Base-by-base conservation (phyloP, 2,113 vertebrate species). In the Platycercus adscitus region DNA sequence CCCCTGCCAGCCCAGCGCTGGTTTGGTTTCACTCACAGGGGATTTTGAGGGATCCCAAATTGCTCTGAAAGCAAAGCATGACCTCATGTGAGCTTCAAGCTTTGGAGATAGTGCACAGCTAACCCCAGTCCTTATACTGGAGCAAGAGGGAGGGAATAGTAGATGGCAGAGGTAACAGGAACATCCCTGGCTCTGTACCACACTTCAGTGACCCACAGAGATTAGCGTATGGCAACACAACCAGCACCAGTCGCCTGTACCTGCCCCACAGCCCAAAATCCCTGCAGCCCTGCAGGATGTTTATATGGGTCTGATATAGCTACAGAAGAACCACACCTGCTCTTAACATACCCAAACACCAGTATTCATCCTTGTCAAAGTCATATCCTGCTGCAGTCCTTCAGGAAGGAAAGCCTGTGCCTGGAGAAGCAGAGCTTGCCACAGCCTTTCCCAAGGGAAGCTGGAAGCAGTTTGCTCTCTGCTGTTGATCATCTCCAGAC, bases 51-150 rank as follows among this genome's bases (percentile, higher is more conserved):
- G 53, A n/a, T n/a, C 79, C 26, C 13, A 61, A 43, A 37, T 53
- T 39, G 46, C 72, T 86, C 1, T 80, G 50, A 68, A 95, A 86
- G 71, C 9, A 1, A 70, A 71, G 72, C 0, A 0, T 31, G 43
- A 78, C 18, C 37, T 76, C 29, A 43, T 44, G 58, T 0, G 0
- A 89, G 56, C 61, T 64, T 63, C 0, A 0, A 41, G 33, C 58
- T 91, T 73, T 50, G 49, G 35, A 88, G 73, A 19, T 37, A 33
- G 29, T 5, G 25, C 19, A 46, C n/a, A 58, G 10, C 52, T 41
- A 11, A 11, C 15, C 15, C 16, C 37, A 7, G 52, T 52, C 46
- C 66, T 50, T 20, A 1, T 11, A 12, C 43, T 20, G 5, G 41
- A 58, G 56, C 28, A 26, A 81, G 65, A 70, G 8, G n/a, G 55